Conservation (phyloP, 2,797 vertebrate genomes). For the Artibeus jamaicensis region DNA sequence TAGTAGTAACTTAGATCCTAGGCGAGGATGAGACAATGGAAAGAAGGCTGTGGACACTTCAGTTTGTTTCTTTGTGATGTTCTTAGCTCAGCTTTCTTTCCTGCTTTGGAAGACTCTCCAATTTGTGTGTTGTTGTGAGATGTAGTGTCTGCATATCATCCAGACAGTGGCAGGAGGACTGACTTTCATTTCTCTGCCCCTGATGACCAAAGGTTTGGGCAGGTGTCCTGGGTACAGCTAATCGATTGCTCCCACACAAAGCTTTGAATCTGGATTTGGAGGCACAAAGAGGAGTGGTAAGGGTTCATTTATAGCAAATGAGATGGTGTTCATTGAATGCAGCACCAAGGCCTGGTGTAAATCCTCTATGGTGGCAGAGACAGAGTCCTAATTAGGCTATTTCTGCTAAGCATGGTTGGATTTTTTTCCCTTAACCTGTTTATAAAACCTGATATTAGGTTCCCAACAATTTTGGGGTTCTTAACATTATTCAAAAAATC, state of each 20-base stretch:
- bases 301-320: not conserved
- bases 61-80: not conserved
- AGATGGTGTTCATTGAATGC: not conserved
- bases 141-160: not conserved
- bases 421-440: not conserved
- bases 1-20: not conserved
- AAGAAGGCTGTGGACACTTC: not conserved
- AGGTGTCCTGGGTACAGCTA: not conserved
- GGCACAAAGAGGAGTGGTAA: not conserved
- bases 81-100: not conserved
- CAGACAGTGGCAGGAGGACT: not conserved
- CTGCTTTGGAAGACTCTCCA: not conserved
- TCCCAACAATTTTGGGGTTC: not conserved
- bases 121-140: not conserved
- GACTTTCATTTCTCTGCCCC: not conserved
- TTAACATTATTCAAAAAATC: not conserved
- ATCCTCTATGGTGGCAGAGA: rapidly evolving
- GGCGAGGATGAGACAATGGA: not conserved
- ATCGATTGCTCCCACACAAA: not conserved
- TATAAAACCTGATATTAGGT: not conserved
- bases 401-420: not conserved
- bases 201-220: not conserved
- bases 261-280: not conserved
- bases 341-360: rapidly evolving
- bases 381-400: not conserved